Evolutionary conservation across 2,113 vertebrate species (phyloP).

Genomic region (Athene noctua): DNA sequence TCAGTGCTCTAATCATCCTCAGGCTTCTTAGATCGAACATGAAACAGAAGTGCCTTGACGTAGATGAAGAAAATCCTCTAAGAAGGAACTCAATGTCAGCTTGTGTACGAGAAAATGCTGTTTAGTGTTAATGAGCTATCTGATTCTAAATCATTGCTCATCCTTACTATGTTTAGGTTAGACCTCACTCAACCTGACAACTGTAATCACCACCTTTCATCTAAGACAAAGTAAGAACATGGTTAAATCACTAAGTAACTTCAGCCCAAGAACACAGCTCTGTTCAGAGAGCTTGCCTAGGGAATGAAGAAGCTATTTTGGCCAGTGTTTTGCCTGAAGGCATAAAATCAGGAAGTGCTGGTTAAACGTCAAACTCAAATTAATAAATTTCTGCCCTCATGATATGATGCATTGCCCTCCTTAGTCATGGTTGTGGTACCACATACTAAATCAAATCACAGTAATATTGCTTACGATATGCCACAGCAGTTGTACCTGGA

Average conservation of each 20-base stretch:
- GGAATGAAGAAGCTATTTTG: not conserved
- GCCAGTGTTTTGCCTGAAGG: not conserved
- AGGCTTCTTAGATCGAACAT: not conserved
- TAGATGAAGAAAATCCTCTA: not conserved
- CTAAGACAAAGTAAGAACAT: not conserved
- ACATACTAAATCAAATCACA: fast-evolving
- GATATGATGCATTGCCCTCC: not conserved
- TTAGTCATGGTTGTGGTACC: not conserved
- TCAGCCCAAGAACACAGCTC: not conserved
- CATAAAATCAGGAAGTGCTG: not conserved
- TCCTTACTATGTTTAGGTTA: not conserved
- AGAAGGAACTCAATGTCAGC: not conserved
- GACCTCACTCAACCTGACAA: not conserved
- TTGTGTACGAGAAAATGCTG: not conserved
- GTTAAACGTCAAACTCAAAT: not conserved
- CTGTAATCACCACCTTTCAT: not conserved
- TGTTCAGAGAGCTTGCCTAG: not conserved
- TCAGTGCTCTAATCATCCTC: not conserved
- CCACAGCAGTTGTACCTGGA: not conserved
- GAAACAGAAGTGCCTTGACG: not conserved
- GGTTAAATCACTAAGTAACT: not conserved
- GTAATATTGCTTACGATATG: not conserved
- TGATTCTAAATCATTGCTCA: not conserved
- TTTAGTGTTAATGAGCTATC: not conserved
- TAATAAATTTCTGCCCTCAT: not conserved